Percentiles rank a stretch among this genome's conserved stretches.
These are phyloP conservation scores for Chiroxiphia lanceolata DNA, from an alignment of 2,797 vertebrate genomes.

Conservation along the genomic window DNA sequence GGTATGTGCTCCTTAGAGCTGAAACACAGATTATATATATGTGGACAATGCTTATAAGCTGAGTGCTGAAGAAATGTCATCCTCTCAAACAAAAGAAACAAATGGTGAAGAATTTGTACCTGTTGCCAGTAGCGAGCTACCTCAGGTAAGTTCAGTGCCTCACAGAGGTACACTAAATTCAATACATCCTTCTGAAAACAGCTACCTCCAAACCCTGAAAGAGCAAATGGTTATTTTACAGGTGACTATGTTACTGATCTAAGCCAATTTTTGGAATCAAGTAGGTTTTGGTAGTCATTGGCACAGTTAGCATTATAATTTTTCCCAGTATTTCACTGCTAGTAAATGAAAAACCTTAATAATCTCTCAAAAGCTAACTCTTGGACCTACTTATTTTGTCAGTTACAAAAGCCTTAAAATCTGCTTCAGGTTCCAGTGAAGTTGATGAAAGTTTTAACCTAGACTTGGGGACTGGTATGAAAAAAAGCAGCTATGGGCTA, in stretches of 20 bases:
- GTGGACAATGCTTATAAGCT: neutral
- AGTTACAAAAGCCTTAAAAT: neutral
- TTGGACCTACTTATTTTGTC: neutral
- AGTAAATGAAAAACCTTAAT: neutral
- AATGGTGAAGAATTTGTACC: constrained; percentile 70
- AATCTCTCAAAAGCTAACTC: neutral
- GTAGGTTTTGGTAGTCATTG: neutral
- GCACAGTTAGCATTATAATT: neutral
- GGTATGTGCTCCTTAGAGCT: neutral
- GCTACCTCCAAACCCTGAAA: constrained; percentile 94
- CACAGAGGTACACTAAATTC: constrained; percentile 96
- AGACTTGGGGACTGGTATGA: neutral
- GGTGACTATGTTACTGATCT: neutral
- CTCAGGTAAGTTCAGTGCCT: constrained; percentile 94
- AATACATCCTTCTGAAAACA: constrained; percentile 98
- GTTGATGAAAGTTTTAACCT: neutral
- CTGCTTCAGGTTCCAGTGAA: neutral
- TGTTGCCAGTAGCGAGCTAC: constrained; percentile 98
- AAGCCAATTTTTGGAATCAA: neutral
- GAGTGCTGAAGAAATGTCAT: neutral
- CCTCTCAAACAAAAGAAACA: neutral
- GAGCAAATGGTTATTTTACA: neutral
- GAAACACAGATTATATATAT: neutral
- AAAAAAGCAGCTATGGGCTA: neutral
- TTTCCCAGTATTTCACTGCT: neutral